phyloP scores from a whole-genome alignment of 2,888 invertebrate species.

The Osmoderma eremita region DNA sequence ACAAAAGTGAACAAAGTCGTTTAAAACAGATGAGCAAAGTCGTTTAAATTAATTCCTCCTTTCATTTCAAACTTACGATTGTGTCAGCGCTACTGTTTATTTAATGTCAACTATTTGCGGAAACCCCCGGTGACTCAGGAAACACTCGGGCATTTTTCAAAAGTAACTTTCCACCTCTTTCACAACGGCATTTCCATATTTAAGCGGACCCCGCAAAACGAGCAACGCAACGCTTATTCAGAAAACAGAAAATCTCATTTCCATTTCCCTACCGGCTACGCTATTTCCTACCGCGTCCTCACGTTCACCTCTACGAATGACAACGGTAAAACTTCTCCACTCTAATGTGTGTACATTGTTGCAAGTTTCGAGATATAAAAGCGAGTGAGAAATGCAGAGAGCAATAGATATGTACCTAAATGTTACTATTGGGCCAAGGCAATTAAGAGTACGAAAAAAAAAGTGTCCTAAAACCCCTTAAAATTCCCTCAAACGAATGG shows the following conservation, averaged over 20 bases:
- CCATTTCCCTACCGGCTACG: slow-evolving; percentile 21
- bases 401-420: background rate
- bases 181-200: slow-evolving; percentile 28
- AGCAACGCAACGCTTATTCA: slow-evolving; percentile 29
- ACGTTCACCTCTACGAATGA: slow-evolving; percentile 22
- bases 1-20: too few species aligned
- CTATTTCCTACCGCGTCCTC: slow-evolving; percentile 4
- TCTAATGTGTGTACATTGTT: slow-evolving; percentile 32
- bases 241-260: slow-evolving; percentile 38
- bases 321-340: slow-evolving; percentile 32
- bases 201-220: slow-evolving; percentile 33
- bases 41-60: slow-evolving; percentile 7
- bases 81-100: slow-evolving; percentile 9
- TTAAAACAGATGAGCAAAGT: background rate
- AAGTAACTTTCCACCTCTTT: slow-evolving; percentile 26
- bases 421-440: too few species aligned
- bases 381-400: slow-evolving; percentile 2
- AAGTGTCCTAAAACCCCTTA: too few species aligned
- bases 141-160: slow-evolving; percentile 18
- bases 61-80: slow-evolving; percentile 16
- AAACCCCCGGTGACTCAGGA: slow-evolving; percentile 5
- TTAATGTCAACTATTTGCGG: slow-evolving; percentile 19
- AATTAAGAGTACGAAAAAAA: too few species aligned
- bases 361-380: slow-evolving; percentile 29
- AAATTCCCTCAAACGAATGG: background rate